Evolutionary conservation across 2,113 vertebrate species (phyloP), one percentile per base, ranked within the genome.

Genomic region (Ia io): DNA sequence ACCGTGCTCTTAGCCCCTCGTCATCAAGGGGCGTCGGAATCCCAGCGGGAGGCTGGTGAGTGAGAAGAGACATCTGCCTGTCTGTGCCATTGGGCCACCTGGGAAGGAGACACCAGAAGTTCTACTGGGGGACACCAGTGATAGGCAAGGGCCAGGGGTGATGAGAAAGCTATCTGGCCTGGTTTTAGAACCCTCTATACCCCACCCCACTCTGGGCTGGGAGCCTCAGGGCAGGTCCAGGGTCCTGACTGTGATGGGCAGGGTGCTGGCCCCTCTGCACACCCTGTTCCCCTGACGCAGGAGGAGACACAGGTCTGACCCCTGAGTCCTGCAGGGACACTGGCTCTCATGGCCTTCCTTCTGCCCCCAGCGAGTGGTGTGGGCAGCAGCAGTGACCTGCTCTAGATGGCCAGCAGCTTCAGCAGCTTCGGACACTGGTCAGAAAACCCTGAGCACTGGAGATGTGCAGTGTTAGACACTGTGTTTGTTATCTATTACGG

Each of bases 351-450:
- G 5, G 25, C 4, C 5, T 67, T 2, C 6, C 8, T 11, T 13
- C 49, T 5, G 32, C 13, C 3, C 61, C 6, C 6, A 14, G 13
- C 17, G 3, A 3, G 28, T 1, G 2, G 61, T 0, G 9, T 0
- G 0, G 12, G 12, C 6, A 9, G 63, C 44, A 2, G 10, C 10
- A 5, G 4, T n/a, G 47, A 12, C 20, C 10, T 61, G 9, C 20
- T 59, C 8, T 1, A 2, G 25, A 3, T 25, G 56, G 56, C 0
- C 32, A 79, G 7, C 28, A 14, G 28, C 25, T 13, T 30, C 63
- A 12, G 67, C 30, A 14, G n/a, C 16, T 65, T 40, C n/a, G 1
- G 0, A 30, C 9, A 0, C 8, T 25, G 93, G 22, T 9, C n/a
- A 25, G 13, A 13, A 6, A 42, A 11, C 0, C 51, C 61, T 4